Evolutionary conservation across 2,113 vertebrate species (phyloP).

Genomic region (Rhodinocichla rosea): DNA sequence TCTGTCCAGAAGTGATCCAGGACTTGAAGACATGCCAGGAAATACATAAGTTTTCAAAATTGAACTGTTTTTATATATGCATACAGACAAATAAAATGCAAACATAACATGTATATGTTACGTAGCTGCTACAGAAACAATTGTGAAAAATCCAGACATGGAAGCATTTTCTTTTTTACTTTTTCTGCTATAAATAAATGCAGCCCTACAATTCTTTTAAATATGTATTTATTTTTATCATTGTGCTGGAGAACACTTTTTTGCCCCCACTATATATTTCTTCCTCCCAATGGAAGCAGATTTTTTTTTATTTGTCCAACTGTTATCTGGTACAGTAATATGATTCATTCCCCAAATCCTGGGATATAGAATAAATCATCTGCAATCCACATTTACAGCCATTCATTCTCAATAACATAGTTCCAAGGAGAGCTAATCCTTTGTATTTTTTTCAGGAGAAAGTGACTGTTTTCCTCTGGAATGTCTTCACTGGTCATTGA

Average conservation of each 20-base stretch:
- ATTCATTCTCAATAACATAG: not conserved
- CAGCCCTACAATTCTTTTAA: not conserved
- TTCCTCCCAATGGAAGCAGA: not conserved
- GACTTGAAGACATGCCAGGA: not conserved
- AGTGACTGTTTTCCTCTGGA: not conserved
- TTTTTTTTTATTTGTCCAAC: not conserved
- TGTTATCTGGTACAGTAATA: conserved; percentile 11
- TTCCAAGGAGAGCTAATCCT: not conserved
- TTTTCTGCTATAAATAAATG: not conserved
- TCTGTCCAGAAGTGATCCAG: not conserved
- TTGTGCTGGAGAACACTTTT: not conserved
- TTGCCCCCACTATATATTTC: not conserved
- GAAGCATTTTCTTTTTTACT: not conserved
- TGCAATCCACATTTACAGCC: conserved; percentile 3
- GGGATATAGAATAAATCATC: not conserved
- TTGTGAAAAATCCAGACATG: not conserved
- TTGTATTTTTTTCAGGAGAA: not conserved
- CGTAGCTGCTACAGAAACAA: not conserved
- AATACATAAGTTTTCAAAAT: not conserved
- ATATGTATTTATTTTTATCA: not conserved
- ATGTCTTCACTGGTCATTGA: not conserved
- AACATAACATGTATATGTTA: not conserved
- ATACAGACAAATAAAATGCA: not conserved
- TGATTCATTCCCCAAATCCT: not conserved
- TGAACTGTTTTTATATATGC: not conserved